These are phyloP conservation scores for Poeciliopsis occidentalis DNA, from an alignment of 2,113 vertebrate species.

Conservation along the genomic window DNA sequence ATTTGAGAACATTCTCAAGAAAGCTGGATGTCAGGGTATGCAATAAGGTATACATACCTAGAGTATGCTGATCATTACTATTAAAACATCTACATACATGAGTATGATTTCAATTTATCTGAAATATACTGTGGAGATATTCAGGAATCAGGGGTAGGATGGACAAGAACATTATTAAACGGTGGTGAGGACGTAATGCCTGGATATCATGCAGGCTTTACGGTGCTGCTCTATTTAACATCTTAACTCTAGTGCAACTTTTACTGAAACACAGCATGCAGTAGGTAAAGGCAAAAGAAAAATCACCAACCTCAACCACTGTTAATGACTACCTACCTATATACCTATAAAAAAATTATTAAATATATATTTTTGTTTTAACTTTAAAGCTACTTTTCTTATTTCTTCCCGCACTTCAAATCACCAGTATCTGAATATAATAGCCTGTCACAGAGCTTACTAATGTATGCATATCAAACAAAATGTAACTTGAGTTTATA, in stretches of 20 bases:
- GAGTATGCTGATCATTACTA: conserved; percentile 42
- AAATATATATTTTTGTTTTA: not conserved
- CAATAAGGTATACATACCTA: no score
- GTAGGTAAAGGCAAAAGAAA: conserved; percentile 40
- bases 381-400: not conserved
- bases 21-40: not conserved
- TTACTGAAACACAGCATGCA: conserved; percentile 66
- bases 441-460: not conserved
- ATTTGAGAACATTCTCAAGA: not conserved
- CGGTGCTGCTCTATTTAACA: conserved; percentile 66
- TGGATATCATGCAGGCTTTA: conserved; percentile 51
- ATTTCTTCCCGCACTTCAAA: not conserved
- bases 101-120: conserved; percentile 61
- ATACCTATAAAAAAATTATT: no score
- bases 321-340: conserved; percentile 13
- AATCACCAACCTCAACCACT: conserved; percentile 44
- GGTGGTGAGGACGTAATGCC: conserved; percentile 52
- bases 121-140: conserved; percentile 75
- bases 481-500: not conserved
- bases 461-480: not conserved
- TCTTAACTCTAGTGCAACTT: conserved; percentile 73
- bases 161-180: conserved; percentile 57
- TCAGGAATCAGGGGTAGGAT: conserved; percentile 21
- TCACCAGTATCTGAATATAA: not conserved
- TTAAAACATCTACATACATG: conserved; percentile 69